Evolutionary conservation across 2,888 invertebrate genomes (phyloP), one percentile per base, ranked within the genome.

Genomic region (Tenthredo mesomela): DNA sequence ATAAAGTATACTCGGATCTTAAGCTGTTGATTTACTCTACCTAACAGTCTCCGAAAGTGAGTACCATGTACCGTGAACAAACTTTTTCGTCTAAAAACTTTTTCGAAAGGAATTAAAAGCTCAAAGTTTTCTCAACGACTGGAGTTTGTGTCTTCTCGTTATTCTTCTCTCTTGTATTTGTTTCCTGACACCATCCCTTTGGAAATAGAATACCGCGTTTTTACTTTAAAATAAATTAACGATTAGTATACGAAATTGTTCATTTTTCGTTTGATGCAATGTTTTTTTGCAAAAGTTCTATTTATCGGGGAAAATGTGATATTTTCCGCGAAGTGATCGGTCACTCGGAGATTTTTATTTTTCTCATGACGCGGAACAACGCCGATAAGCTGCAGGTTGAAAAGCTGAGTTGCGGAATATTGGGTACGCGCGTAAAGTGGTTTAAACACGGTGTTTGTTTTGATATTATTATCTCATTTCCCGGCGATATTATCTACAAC

Each of bases 21-120:
- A 61, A 61, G 61, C 61, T 61, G 61, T 61, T 61, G 61, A 61
- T 61, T 61, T 61, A 61, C 61, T 25, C 25, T 61, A 10, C 10
- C 61, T 25, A 25, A 25, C 6, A 54, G 54, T 54, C 67, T 15
- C 10, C 67, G 15, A 6, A 29, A 67, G 67, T 25, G 25, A 33
- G 67, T 67, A 25, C 12, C 29, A 29, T 29, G 67, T 33, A 18
- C 33, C 15, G 5, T 25, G 67, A 29, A 67, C 6, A 33, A 43
- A 43, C 21, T 43, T 71, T 40, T 43, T 15, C 33, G 70, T 21
- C 10, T 9, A 71, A 71, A 21, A 43, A 71, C 21, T 71, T 73
- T 43, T 73, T 43, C 43, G 73, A 43, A 43, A n/a, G 40, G 73
- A 73, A 73, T 73, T 73, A 73, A 73, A 73, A 73, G 73, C 73